Evolutionary conservation across 2,113 vertebrate species (phyloP).

Genomic region (Prunella fulvescens): DNA sequence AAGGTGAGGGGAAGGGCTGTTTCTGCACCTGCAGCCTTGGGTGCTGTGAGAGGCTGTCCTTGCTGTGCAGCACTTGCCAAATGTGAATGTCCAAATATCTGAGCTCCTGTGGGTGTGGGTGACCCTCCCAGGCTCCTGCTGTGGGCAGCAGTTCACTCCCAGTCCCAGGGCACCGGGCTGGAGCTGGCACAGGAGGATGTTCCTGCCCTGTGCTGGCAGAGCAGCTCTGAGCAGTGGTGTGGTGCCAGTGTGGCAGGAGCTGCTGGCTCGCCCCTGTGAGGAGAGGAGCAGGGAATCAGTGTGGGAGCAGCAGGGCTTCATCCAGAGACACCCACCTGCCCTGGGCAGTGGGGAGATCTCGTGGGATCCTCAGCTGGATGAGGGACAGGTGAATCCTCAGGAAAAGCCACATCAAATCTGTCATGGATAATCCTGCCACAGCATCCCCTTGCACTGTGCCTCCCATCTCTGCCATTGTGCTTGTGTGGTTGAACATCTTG

Average conservation of each 20-base stretch:
- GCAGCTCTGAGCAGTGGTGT: not conserved
- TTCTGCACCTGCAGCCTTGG: fast-evolving
- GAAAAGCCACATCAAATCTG: not conserved
- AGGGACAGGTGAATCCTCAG: fast-evolving
- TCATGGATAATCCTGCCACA: not conserved
- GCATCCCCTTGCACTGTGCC: not conserved
- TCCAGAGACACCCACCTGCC: not conserved
- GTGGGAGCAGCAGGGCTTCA: not conserved
- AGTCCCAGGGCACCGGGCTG: not conserved
- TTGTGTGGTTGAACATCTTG: not conserved
- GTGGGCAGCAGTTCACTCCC: not conserved
- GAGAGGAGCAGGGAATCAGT: not conserved
- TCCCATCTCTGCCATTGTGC: not conserved
- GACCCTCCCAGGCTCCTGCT: not conserved
- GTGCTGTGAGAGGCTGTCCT: not conserved
- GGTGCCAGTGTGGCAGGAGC: not conserved
- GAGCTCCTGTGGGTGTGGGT: fast-evolving
- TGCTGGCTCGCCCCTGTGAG: not conserved
- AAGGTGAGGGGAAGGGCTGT: not conserved
- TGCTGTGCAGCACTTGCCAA: not conserved
- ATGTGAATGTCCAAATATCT: not conserved
- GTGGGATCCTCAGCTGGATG: not conserved
- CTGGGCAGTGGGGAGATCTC: not conserved
- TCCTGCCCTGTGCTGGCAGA: not conserved
- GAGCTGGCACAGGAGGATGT: not conserved